Percentiles rank a stretch among this genome's conserved stretches.
Evolutionary conservation across 1,140 invertebrate genomes (phyloP).

Genomic region (Diprion similis): DNA sequence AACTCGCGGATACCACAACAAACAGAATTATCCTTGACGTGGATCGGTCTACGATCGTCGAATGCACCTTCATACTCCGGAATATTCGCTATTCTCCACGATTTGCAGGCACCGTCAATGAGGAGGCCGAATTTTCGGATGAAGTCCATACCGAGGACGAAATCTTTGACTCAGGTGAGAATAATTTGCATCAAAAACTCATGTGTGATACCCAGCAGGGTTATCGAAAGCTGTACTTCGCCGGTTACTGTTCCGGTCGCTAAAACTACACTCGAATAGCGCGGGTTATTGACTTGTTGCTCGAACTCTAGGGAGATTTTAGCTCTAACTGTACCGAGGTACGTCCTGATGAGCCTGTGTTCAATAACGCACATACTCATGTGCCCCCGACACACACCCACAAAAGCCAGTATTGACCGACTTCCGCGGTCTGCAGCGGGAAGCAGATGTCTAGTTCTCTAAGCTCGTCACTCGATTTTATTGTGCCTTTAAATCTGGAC

Average conservation of each 20-base stretch:
- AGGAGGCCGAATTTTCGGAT: slow-evolving; percentile 16
- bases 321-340: not conserved
- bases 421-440: not conserved
- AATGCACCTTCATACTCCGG: not conserved
- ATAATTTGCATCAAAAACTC: slow-evolving; percentile 14
- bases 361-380: not conserved
- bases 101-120: slow-evolving; percentile 10
- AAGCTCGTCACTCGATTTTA: too few relatives aligned
- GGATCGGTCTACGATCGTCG: too few relatives aligned
- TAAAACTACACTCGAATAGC: not conserved
- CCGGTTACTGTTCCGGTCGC: not conserved
- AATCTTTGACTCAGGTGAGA: too few relatives aligned
- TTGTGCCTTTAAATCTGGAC: too few relatives aligned
- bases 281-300: not conserved
- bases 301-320: not conserved
- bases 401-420: not conserved
- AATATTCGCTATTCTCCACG: slow-evolving; percentile 12
- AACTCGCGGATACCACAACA: not conserved
- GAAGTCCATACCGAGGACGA: slow-evolving; percentile 21
- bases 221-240: not conserved
- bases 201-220: slow-evolving; percentile 4
- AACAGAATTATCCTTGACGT: too few relatives aligned
- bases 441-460: not conserved
- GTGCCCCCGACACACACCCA: not conserved
- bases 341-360: not conserved